phyloP scores from a whole-genome alignment of 2,797 vertebrate species.

The Melanitta fusca region DNA sequence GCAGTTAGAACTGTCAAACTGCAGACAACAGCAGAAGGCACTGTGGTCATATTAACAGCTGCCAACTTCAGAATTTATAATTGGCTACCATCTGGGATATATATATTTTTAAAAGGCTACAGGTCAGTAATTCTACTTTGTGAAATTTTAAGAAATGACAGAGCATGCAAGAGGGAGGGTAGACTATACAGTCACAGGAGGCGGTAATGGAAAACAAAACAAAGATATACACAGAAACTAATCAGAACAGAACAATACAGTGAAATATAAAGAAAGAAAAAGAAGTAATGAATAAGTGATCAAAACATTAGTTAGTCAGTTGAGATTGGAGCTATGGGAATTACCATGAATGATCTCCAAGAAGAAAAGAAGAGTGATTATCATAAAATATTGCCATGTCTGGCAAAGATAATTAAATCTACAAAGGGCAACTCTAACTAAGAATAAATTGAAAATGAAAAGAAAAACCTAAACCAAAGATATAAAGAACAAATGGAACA shows the following conservation, averaged over 20 bases:
- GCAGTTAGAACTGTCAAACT: conserved; percentile 6
- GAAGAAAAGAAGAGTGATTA: background rate
- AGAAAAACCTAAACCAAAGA: background rate
- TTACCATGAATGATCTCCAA: background rate
- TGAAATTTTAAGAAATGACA: conserved; percentile 6
- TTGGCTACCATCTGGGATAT: conserved; percentile 4
- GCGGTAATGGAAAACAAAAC: background rate
- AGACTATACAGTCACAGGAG: background rate
- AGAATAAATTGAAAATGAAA: conserved; percentile 10
- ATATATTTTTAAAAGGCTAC: background rate
- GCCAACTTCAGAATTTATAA: conserved; percentile 14
- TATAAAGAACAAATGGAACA: background rate
- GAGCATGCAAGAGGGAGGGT: background rate
- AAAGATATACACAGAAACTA: background rate
- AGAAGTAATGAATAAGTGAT: background rate
- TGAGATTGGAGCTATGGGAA: background rate
- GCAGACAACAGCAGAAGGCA: conserved; percentile 15
- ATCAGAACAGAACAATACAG: background rate
- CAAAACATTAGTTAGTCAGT: background rate
- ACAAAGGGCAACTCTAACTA: background rate
- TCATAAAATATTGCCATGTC: background rate
- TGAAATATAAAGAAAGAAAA: background rate
- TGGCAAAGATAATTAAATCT: conserved; percentile 6
- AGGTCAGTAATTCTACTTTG: conserved; percentile 12
- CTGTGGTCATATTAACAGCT: conserved; percentile 4